These are phyloP conservation scores for Trachelus stipa DNA, from an alignment of 2,888 invertebrate genomes.

Conservation along the genomic window DNA sequence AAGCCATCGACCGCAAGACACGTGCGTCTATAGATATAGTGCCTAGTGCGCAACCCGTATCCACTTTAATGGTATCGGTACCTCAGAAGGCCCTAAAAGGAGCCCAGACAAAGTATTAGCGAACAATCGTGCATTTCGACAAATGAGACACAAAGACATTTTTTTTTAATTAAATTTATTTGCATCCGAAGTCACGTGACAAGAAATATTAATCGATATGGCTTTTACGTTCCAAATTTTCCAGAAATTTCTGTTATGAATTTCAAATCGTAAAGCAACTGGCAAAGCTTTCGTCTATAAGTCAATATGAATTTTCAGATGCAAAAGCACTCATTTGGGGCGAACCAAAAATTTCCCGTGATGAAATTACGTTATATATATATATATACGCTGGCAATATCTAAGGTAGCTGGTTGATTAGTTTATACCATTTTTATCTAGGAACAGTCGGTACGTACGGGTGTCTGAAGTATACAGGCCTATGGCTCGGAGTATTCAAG, in stretches of 20 bases:
- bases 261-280: neutral
- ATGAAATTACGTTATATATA: neutral
- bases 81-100: neutral
- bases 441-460: neutral
- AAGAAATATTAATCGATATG: neutral
- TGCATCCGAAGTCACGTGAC: neutral
- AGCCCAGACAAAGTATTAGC: neutral
- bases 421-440: neutral
- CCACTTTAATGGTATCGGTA: neutral
- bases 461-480: neutral
- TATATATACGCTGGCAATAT: neutral
- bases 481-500: neutral
- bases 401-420: neutral
- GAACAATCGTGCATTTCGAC: neutral
- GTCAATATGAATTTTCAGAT: neutral
- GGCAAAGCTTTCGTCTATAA: neutral
- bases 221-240: neutral
- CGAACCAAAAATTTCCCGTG: slow-evolving; percentile 1
- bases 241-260: neutral
- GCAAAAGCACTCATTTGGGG: neutral
- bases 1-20: neutral
- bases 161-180: neutral
- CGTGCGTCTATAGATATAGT: neutral
- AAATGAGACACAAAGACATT: neutral
- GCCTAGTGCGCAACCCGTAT: neutral